These are phyloP conservation scores for Podotricha telesiphe DNA, from an alignment of 2,888 invertebrate species.

Conservation along the genomic window DNA sequence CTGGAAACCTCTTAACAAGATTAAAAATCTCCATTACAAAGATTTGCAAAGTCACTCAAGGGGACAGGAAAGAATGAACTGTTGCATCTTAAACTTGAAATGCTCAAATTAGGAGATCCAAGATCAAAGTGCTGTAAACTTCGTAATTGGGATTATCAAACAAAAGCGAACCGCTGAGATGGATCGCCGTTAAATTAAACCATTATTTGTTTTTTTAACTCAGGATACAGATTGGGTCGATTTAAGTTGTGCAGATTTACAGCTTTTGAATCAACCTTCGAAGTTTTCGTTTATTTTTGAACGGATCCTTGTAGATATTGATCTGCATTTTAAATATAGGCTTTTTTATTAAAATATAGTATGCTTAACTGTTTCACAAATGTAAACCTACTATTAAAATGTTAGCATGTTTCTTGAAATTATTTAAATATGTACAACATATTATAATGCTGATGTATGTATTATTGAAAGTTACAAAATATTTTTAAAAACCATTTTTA, in stretches of 20 bases:
- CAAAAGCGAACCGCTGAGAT: constrained; percentile 43
- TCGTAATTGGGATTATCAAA: constrained; percentile 60
- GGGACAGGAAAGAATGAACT: constrained; percentile 40
- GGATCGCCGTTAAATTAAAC: constrained; percentile 42
- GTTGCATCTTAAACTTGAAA: constrained; percentile 47
- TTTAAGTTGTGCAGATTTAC: constrained; percentile 34
- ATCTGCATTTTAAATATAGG: too few relatives aligned
- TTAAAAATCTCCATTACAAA: constrained; percentile 32
- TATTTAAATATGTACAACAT: too few relatives aligned
- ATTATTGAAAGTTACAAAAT: too few relatives aligned
- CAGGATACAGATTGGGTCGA: constrained; percentile 27
- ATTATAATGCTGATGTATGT: too few relatives aligned
- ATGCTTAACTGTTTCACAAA: too few relatives aligned
- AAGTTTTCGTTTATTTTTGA: constrained; percentile 18
- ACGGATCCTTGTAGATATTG: constrained; percentile 5
- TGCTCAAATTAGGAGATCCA: constrained; percentile 50
- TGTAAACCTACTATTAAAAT: too few relatives aligned
- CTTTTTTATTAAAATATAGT: too few relatives aligned
- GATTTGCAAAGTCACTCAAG: constrained; percentile 35
- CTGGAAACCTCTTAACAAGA: constrained; percentile 26
- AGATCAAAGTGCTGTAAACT: constrained; percentile 49
- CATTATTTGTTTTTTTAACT: constrained; percentile 42
- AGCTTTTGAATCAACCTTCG: constrained; percentile 16
- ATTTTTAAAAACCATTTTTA: too few relatives aligned
- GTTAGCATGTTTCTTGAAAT: too few relatives aligned